phyloP scores from a whole-genome alignment of 64 coral and sea anemone genomes.

The Stichodactyla mertensii region DNA sequence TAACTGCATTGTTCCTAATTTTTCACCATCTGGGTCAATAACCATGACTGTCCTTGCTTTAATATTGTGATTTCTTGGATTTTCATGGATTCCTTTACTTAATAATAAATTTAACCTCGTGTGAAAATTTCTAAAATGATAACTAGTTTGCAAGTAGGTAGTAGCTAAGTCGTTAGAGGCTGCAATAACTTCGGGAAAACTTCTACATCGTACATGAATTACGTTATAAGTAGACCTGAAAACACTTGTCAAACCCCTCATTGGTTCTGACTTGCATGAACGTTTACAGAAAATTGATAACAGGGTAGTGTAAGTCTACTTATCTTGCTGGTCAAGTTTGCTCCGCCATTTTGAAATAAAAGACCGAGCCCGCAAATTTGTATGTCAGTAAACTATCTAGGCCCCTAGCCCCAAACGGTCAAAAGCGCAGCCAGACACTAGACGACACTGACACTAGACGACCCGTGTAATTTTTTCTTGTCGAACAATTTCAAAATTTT shows the following conservation, averaged over 20 bases:
- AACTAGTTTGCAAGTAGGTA: no score
- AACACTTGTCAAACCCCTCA: background rate
- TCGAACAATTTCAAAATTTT: no score
- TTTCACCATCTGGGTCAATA: constrained; percentile 2
- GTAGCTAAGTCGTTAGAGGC: background rate
- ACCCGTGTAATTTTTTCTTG: no score
- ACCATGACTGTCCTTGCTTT: constrained; percentile 4
- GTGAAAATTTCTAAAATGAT: background rate
- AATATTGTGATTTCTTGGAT: constrained; percentile 11
- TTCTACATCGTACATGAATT: background rate
- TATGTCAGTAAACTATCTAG: background rate
- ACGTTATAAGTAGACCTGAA: background rate
- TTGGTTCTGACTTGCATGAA: background rate
- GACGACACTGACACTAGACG: no score
- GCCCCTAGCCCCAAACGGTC: background rate
- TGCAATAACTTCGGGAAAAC: background rate
- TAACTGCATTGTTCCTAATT: background rate
- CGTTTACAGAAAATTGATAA: background rate
- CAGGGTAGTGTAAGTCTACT: background rate
- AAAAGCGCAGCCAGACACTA: background rate
- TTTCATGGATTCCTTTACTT: constrained; percentile 18
- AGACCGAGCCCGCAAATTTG: constrained; percentile 2
- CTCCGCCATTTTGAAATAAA: background rate
- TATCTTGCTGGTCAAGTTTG: background rate
- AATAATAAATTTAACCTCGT: background rate